A percentile compares a stretch with the other conserved stretches of the same genome.
These are phyloP conservation scores for Thunnus thynnus DNA, from an alignment of 2,113 vertebrate genomes.

Conservation along the genomic window DNA sequence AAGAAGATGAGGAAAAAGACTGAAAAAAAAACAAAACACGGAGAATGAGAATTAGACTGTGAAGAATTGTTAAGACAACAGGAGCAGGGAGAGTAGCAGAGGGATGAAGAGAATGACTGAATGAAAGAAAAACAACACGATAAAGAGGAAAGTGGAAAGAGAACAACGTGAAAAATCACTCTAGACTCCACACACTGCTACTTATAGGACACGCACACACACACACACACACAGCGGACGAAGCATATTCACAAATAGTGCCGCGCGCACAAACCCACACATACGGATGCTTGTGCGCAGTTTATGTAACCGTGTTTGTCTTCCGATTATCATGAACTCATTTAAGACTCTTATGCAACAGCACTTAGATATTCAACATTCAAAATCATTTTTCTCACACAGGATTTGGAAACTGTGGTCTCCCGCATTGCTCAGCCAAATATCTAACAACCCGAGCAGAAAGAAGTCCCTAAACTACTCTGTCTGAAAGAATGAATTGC, in stretches of 20 bases:
- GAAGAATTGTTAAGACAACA: conserved; percentile 41
- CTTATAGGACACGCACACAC: too few relatives aligned
- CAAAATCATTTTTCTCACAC: conserved; percentile 37
- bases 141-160: conserved; percentile 4
- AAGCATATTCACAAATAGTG: conserved; percentile 4
- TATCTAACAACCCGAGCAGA: conserved; percentile 28
- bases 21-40: not conserved
- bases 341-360: conserved; percentile 63
- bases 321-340: conserved; percentile 50
- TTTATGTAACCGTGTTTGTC: conserved; percentile 70
- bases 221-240: conserved; percentile 23
- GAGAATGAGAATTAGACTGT: not conserved
- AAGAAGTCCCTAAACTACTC: conserved; percentile 29
- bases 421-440: conserved; percentile 37
- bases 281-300: conserved; percentile 31
- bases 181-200: not conserved
- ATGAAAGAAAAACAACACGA: not conserved
- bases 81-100: not conserved
- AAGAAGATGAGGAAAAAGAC: conserved; percentile 17
- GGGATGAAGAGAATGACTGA: not conserved
- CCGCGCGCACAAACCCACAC: conserved; percentile 5
- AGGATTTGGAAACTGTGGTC: conserved; percentile 38
- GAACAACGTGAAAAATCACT: conserved; percentile 15
- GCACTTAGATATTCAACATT: conserved; percentile 59
- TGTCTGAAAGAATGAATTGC: not conserved